Evolutionary conservation across 2,113 vertebrate genomes (phyloP).

Genomic region (Xenus cinereus): DNA sequence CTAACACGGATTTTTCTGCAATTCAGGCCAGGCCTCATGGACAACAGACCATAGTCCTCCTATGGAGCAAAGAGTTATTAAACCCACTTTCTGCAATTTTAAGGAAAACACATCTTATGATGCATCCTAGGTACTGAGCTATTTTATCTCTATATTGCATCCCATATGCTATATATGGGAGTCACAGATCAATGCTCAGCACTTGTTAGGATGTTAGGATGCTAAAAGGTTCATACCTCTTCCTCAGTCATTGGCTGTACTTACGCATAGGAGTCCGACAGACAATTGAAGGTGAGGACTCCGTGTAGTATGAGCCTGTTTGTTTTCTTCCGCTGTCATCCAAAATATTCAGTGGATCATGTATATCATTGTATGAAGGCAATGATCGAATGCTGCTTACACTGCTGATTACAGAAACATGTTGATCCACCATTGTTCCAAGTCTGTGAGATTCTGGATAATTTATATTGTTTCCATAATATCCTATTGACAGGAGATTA

Average conservation of each 20-base stretch:
- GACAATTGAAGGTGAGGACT: constrained; percentile 72
- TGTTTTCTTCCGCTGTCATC: constrained; percentile 85
- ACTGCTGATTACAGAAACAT: constrained; percentile 97
- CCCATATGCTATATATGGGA: not conserved
- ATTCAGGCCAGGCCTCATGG: not conserved
- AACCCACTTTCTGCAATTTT: not conserved
- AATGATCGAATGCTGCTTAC: constrained; percentile 84
- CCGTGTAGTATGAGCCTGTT: constrained; percentile 77
- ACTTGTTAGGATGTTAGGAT: not conserved
- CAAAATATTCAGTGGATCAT: constrained; percentile 93
- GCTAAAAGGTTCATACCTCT: not conserved
- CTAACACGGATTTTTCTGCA: not conserved
- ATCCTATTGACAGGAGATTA: constrained; percentile 75
- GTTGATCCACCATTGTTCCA: constrained; percentile 89
- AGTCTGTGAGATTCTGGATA: constrained; percentile 87
- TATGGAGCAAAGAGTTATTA: not conserved
- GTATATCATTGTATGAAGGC: constrained; percentile 84
- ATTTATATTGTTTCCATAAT: constrained; percentile 81
- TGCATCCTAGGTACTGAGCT: not conserved
- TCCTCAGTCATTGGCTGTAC: constrained; percentile 21
- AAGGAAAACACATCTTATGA: not conserved
- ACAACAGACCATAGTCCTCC: not conserved
- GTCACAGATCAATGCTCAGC: not conserved
- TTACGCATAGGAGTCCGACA: constrained; percentile 75
- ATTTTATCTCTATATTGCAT: not conserved